phyloP scores from a whole-genome alignment of 2,888 invertebrate genomes.

The Tenthredo livida region DNA sequence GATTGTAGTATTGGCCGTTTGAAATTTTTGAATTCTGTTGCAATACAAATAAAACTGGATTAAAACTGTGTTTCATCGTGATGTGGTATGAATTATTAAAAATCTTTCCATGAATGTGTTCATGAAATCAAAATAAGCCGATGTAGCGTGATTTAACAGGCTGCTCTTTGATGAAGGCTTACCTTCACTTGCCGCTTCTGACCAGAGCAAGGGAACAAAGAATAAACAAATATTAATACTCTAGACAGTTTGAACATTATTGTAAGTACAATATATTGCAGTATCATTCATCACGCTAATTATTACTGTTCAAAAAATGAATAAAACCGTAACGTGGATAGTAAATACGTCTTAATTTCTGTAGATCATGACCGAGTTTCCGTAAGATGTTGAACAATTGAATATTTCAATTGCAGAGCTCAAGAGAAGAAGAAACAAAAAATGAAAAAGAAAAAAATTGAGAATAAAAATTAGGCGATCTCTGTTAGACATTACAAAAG shows the following conservation, averaged over 20 bases:
- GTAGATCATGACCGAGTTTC: not conserved
- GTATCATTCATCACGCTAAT: not conserved
- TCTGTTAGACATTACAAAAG: slow-evolving; percentile 8
- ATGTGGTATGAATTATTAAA: slow-evolving; percentile 40
- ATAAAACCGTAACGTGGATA: not conserved
- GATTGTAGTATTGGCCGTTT: not conserved
- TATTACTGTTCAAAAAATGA: not conserved
- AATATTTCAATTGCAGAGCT: not conserved
- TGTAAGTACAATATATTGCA: not conserved
- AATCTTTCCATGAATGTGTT: slow-evolving; percentile 37
- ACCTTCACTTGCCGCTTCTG: slow-evolving; percentile 74
- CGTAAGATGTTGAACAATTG: not conserved
- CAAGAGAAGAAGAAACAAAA: not conserved
- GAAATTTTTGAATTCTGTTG: slow-evolving; percentile 38
- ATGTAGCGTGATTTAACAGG: slow-evolving; percentile 54
- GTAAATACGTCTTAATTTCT: not conserved
- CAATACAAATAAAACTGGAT: not conserved
- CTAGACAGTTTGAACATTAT: not conserved
- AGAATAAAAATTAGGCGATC: not conserved
- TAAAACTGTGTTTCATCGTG: not conserved
- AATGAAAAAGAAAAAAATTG: not conserved
- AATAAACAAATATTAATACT: slow-evolving; percentile 68
- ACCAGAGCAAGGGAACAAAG: slow-evolving; percentile 71
- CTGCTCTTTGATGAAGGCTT: slow-evolving; percentile 62
- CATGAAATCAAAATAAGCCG: slow-evolving; percentile 43